Base-by-base conservation (phyloP, 2,797 vertebrate genomes). In the Champsocephalus esox region DNA sequence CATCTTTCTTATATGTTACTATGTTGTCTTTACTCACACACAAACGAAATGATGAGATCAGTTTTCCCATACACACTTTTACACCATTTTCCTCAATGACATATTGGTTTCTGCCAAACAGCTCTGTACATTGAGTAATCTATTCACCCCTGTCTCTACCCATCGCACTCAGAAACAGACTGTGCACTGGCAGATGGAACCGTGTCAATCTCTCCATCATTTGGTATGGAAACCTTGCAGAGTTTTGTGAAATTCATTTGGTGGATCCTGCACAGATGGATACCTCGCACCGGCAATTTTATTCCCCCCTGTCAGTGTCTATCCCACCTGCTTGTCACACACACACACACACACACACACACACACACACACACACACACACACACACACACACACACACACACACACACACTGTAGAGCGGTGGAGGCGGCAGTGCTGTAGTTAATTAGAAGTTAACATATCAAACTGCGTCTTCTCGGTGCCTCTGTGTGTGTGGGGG, bases 401-500 rank as follows among this genome's bases (percentile, higher is more conserved):
- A 44, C 67, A 14, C 32, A 48, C 43, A 17, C 34, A 1, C 0
- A 51, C 34, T 50, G 59, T 41, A 43, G 68, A 80, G 57, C 17
- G 45, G 70, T 48, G 78, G 81, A 84, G 77, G 88, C 21, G 60
- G 84, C 16, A 10, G 63, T 55, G 66, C 80, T 89, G 75, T 74
- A 51, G 70, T 85, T 92, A 92, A 92, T 90, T 88, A 89, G 82
- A 86, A 80, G 80, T 73, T 77, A 90, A 82, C 79, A 75, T 80
- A 80, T 82, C 82, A 85, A 77, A 85, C 71, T 83, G 71, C 12
- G 19, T 85, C 86, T 82, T 87, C 70, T 69, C 70, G 64, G 66
- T 58, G 65, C 14, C 62, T 80, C 11, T 0, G 48, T 82, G 76
- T 59, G 71, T 61, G 79, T 58, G 66, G 69, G 65, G 73, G 73